Percentiles rank a stretch among this genome's conserved stretches.
phyloP scores from a whole-genome alignment of 1,140 invertebrate species.

The Nylanderia fulva region DNA sequence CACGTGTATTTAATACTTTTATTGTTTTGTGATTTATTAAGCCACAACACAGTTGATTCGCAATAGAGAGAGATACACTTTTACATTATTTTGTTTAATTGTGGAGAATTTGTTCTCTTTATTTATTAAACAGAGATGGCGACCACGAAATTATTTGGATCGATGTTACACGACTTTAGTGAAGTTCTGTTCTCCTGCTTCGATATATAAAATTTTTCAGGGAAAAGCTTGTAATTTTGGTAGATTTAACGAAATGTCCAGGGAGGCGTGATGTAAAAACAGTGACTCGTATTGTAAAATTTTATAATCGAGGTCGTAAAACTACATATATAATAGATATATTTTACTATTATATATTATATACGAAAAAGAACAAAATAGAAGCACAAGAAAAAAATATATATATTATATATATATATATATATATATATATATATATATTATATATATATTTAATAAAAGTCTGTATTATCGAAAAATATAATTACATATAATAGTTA shows the following conservation, averaged over 20 bases:
- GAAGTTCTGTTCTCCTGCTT: slow-evolving; percentile 83
- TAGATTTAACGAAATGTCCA: slow-evolving; percentile 71
- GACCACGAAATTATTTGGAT: slow-evolving; percentile 68
- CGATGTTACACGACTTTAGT: slow-evolving; percentile 77
- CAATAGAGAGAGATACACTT: not conserved
- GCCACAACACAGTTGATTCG: not conserved
- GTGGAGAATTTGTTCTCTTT: not conserved
- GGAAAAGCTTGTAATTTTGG: slow-evolving; percentile 84
- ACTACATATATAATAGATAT: not conserved
- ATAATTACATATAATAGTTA: too few relatives aligned
- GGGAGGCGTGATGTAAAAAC: slow-evolving; percentile 8
- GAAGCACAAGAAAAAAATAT: not conserved
- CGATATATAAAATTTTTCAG: slow-evolving; percentile 85
- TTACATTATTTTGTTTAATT: slow-evolving; percentile 3
- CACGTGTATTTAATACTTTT: not conserved
- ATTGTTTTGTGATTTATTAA: slow-evolving; percentile 1
- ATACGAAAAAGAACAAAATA: not conserved
- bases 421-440: slow-evolving; percentile 15
- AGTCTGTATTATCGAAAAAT: too few relatives aligned
- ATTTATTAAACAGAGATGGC: slow-evolving; percentile 18
- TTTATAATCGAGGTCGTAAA: not conserved
- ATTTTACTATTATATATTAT: slow-evolving; percentile 38
- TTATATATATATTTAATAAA: not conserved
- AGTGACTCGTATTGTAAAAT: not conserved
- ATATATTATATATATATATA: not conserved